Percentiles rank a stretch among this genome's conserved stretches.
phyloP scores from a whole-genome alignment of 2,113 vertebrate species.

The Oenanthe oenanthe region DNA sequence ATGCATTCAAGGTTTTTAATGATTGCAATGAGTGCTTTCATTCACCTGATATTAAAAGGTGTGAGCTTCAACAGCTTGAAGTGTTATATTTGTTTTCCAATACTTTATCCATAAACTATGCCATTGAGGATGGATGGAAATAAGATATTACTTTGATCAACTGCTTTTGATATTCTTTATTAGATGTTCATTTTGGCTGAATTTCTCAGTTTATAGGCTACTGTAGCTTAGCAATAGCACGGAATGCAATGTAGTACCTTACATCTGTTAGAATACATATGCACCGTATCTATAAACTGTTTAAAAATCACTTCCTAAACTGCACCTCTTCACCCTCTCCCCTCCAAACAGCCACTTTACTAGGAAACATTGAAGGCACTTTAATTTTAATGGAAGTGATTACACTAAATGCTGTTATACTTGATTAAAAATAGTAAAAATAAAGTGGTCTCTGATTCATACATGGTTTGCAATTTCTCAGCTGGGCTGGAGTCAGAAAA shows the following conservation, averaged over 20 bases:
- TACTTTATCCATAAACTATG: background rate
- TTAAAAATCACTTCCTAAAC: slow-evolving; percentile 15
- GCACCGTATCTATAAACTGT: slow-evolving; percentile 32
- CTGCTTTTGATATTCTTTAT: slow-evolving; percentile 44
- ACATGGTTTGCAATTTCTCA: background rate
- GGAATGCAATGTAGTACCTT: slow-evolving; percentile 51
- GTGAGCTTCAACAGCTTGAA: slow-evolving; percentile 15
- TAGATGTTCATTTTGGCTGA: slow-evolving; percentile 45
- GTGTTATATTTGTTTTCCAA: background rate
- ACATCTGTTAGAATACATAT: slow-evolving; percentile 51
- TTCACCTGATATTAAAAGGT: background rate
- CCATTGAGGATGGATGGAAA: background rate
- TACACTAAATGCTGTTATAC: background rate
- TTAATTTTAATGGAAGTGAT: slow-evolving; percentile 26
- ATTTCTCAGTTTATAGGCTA: slow-evolving; percentile 52
- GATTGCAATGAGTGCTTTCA: slow-evolving; percentile 22
- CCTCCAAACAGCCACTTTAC: slow-evolving; percentile 13
- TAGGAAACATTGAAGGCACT: slow-evolving; percentile 26
- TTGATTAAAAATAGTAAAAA: background rate
- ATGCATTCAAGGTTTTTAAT: background rate
- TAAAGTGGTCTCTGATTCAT: background rate
- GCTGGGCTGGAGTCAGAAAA: background rate
- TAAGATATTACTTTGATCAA: slow-evolving; percentile 18
- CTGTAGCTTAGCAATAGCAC: slow-evolving; percentile 53
- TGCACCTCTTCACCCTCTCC: background rate